Evolutionary conservation across 2,113 vertebrate genomes (phyloP).

Genomic region (Jacana jacana): DNA sequence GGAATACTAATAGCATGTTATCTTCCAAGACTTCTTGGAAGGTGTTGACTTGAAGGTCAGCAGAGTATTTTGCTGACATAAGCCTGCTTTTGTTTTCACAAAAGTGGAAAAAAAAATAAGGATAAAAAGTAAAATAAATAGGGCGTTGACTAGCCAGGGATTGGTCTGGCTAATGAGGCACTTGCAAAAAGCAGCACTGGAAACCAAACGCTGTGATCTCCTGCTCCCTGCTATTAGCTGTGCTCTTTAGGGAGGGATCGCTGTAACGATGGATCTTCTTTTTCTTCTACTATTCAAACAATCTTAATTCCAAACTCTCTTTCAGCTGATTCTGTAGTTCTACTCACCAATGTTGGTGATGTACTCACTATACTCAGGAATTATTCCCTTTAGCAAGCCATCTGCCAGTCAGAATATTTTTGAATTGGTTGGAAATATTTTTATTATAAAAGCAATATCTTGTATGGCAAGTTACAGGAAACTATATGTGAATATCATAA

Average conservation of each 20-base stretch:
- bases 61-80: not conserved
- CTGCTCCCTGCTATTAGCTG: not conserved
- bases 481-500: not conserved
- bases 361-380: not conserved
- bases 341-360: not conserved
- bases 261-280: not conserved
- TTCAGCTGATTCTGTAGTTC: not conserved
- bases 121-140: not conserved
- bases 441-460: not conserved
- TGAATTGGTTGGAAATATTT: not conserved
- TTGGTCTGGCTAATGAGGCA: not conserved
- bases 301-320: not conserved
- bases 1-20: not conserved
- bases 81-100: not conserved
- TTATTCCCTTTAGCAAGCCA: not conserved
- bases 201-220: not conserved
- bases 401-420: not conserved
- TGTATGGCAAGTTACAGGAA: not conserved
- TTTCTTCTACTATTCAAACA: not conserved
- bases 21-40: not conserved
- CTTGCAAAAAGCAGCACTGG: not conserved
- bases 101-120: rapidly evolving
- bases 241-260: not conserved
- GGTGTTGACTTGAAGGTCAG: not conserved
- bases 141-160: not conserved